Base-by-base conservation (phyloP, 2,888 invertebrate species). In the Acleris cristana region DNA sequence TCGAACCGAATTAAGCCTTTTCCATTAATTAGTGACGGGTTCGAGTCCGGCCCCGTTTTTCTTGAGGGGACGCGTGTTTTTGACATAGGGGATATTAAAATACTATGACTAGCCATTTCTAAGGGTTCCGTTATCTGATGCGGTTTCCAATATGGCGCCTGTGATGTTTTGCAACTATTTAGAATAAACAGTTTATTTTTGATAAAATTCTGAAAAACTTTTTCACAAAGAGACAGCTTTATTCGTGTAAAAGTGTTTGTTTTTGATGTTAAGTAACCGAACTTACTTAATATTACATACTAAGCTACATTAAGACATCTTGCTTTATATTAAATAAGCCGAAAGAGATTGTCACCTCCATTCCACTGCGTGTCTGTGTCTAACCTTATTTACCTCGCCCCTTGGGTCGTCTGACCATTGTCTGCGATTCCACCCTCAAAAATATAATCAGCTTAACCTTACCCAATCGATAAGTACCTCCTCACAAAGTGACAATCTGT, bases 1-100 rank as follows among this genome's bases (percentile, higher is more conserved):
- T 92, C 48, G 90, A 89, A 78, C 86, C 87, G 91, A 91, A 91
- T 92, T 92, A 92, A 92, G 92, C 92, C 92, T 91, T 92, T 91
- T 58, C 90, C 92, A 92, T 92, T 92, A 92, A 92, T 92, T 92
- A 92, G 92, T 92, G 92, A 88, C 89, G 49, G 55, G 18, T 19
- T 48, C 48, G 48, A 48, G 18, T 48, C 48, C n/a, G 19, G 54
- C 26, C 48, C 89, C 84, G 88, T 58, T 45, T 57, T 57, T 58
- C 58, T 58, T 58, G 58, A 58, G 58, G 58, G 58, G 58, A n/a
- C 18, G 19, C 21, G 58, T 58, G 58, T 16, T 19, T 56, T 44
- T 56, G 56, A 56, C 56, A 40, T 21, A 44, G 51, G 56, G 44
- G n/a, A 40, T 30, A 40, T 56, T 56, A 44, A 56, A 56, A 56